These are phyloP conservation scores for Ectemnius cavifrons DNA, from an alignment of 2,888 invertebrate species.

Conservation along the genomic window DNA sequence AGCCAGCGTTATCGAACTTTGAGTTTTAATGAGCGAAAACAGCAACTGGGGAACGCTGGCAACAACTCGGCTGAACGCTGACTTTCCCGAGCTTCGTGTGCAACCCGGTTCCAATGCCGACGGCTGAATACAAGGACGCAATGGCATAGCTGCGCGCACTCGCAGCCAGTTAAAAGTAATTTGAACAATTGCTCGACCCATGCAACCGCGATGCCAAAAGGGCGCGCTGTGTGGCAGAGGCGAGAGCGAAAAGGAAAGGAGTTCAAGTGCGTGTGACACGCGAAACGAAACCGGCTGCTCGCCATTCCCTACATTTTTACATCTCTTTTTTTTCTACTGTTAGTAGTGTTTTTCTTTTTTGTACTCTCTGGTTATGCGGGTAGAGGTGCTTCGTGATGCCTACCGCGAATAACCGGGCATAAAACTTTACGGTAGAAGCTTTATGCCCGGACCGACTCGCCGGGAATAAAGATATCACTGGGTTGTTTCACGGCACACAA, in stretches of 20 bases:
- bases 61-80: no score
- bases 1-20: no score
- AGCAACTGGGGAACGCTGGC: background rate
- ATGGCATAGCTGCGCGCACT: background rate
- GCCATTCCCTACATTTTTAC: background rate
- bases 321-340: conserved; percentile 4
- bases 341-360: background rate
- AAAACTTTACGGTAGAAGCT: conserved; percentile 15
- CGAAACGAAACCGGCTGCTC: background rate
- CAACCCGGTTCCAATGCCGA: background rate
- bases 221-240: no score
- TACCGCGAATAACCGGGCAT: conserved; percentile 6
- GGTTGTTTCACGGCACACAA: conserved; percentile 2
- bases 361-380: no score
- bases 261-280: no score
- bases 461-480: conserved; percentile 24
- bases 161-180: conserved; percentile 1
- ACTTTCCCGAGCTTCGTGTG: background rate
- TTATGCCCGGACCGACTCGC: conserved; percentile 8
- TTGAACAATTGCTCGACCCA: background rate
- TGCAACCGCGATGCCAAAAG: background rate
- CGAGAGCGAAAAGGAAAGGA: no score
- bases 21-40: conserved; percentile 8
- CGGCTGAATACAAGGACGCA: background rate
- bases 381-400: background rate